phyloP scores from a whole-genome alignment of 2,113 vertebrate species.

The Platysteira castanea region DNA sequence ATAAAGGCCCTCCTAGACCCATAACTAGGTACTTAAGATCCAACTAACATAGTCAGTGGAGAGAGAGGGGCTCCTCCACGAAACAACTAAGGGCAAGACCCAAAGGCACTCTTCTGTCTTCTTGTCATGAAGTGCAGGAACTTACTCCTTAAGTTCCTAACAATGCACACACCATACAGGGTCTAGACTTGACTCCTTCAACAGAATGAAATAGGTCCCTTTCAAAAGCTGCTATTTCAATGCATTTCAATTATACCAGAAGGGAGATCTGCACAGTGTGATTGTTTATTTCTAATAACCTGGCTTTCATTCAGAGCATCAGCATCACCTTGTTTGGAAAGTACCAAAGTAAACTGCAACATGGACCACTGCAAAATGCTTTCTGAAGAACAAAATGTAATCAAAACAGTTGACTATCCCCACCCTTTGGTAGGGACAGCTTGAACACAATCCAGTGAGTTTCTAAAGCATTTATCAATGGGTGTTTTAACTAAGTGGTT shows the following conservation, averaged over 20 bases:
- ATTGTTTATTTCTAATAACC: background rate
- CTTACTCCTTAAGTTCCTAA: background rate
- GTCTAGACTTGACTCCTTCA: background rate
- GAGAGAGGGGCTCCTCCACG: background rate
- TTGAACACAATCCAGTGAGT: slow-evolving; percentile 7
- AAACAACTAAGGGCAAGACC: background rate
- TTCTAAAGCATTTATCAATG: background rate
- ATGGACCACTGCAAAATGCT: background rate
- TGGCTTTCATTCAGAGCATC: background rate
- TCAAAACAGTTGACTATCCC: background rate
- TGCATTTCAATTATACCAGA: background rate
- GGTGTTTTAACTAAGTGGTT: background rate
- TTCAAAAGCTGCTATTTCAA: background rate
- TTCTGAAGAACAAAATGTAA: background rate
- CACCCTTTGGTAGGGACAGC: background rate
- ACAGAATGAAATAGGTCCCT: background rate
- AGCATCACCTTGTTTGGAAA: background rate
- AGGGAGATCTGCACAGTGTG: background rate
- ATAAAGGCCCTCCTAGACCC: background rate
- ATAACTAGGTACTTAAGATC: background rate
- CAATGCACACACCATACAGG: background rate
- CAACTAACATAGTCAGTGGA: background rate
- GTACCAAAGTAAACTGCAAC: background rate
- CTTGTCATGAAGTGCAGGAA: background rate
- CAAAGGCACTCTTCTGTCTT: background rate